These are phyloP conservation scores for Sesamia inferens DNA, from an alignment of 2,888 invertebrate genomes.

Conservation along the genomic window DNA sequence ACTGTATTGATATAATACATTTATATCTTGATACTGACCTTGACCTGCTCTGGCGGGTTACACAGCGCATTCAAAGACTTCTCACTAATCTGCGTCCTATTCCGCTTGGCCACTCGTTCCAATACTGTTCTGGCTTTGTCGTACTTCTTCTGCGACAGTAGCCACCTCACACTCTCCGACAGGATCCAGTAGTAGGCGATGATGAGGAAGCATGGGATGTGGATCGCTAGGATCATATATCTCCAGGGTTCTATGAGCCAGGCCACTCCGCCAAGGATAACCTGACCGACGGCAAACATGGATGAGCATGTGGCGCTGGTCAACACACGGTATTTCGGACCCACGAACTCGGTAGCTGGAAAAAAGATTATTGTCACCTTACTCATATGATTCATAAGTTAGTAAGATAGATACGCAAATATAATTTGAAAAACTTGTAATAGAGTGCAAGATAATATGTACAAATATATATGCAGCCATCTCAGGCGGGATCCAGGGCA, in stretches of 20 bases:
- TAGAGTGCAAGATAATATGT: neutral
- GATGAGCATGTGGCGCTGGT: constrained; percentile 92
- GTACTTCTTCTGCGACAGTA: constrained; percentile 91
- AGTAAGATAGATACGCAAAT: neutral
- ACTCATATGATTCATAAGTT: neutral
- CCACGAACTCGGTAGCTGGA: constrained; percentile 93
- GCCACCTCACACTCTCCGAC: constrained; percentile 93
- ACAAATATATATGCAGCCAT: neutral
- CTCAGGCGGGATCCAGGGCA: too few relatives aligned
- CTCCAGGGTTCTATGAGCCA: constrained; percentile 93
- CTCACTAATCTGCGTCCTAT: constrained; percentile 89
- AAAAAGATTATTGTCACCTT: constrained; percentile 6
- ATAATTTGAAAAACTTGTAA: neutral
- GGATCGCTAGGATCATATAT: constrained; percentile 91
- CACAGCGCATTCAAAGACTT: constrained; percentile 83
- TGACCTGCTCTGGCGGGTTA: constrained; percentile 76
- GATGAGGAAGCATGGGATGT: constrained; percentile 92
- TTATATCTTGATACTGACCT: constrained; percentile 8
- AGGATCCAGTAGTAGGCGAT: constrained; percentile 92
- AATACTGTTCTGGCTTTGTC: constrained; percentile 91
- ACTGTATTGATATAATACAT: neutral
- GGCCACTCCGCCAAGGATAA: constrained; percentile 91
- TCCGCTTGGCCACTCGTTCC: constrained; percentile 90
- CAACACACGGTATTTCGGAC: constrained; percentile 92
- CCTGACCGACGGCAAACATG: constrained; percentile 93